Evolutionary conservation across 2,888 invertebrate genomes (phyloP).

Genomic region (Drosophila formosana): DNA sequence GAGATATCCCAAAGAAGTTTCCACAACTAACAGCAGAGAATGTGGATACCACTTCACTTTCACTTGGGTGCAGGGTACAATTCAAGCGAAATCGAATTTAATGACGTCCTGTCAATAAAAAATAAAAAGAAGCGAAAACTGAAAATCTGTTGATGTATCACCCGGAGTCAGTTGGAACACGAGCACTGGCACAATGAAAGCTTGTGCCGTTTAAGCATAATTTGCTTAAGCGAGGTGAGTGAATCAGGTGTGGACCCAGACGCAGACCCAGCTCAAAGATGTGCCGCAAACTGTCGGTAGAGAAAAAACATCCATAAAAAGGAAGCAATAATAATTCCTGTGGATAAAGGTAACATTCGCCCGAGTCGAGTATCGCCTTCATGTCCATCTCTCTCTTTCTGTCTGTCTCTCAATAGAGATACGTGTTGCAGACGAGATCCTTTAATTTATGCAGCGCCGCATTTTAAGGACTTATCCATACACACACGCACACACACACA

Average conservation of each 20-base stretch:
- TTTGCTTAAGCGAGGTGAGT: constrained; percentile 55
- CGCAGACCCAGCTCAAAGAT: constrained; percentile 21
- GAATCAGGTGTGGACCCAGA: constrained; percentile 20
- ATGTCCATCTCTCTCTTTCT: neutral
- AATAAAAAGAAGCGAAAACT: constrained; percentile 26
- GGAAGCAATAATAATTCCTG: constrained; percentile 63
- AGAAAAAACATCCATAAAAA: constrained; percentile 62
- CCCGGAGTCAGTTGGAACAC: constrained; percentile 22
- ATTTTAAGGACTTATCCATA: constrained; percentile 51
- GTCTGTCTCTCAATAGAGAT: neutral
- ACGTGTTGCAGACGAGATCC: constrained; percentile 10
- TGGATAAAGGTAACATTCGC: constrained; percentile 56
- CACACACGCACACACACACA: constrained; percentile 10
- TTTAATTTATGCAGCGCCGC: constrained; percentile 76
- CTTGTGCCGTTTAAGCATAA: constrained; percentile 74
- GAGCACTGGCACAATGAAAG: constrained; percentile 32
- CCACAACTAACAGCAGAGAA: neutral
- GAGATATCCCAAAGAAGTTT: neutral
- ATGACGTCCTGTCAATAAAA: constrained; percentile 43
- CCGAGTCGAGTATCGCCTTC: constrained; percentile 4
- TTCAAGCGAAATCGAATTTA: constrained; percentile 41
- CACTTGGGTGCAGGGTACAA: constrained; percentile 13
- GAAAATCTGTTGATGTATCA: constrained; percentile 69
- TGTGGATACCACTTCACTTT: constrained; percentile 4
- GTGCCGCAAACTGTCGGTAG: constrained; percentile 33